phyloP scores from a whole-genome alignment of 2,888 invertebrate genomes.

The Oegoconia quadripuncta region DNA sequence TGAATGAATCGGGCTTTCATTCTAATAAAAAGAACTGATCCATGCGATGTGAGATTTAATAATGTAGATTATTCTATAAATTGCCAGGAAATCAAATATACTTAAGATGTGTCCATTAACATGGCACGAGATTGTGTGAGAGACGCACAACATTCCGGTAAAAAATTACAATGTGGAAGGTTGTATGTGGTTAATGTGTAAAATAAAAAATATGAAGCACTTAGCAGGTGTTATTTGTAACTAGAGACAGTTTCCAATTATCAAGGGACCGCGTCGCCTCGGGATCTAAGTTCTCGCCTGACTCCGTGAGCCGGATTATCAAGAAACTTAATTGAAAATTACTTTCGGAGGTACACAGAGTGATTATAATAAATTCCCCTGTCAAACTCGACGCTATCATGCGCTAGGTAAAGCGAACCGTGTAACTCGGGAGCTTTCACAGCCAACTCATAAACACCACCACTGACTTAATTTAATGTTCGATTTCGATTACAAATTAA shows the following conservation, averaged over 20 bases:
- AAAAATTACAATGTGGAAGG: too few relatives aligned
- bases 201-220: neutral
- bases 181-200: neutral
- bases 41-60: slow-evolving; percentile 49
- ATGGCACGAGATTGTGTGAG: slow-evolving; percentile 18
- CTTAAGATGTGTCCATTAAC: slow-evolving; percentile 45
- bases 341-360: slow-evolving; percentile 58
- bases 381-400: slow-evolving; percentile 45
- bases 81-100: slow-evolving; percentile 49
- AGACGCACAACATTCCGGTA: too few relatives aligned
- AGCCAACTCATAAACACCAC: slow-evolving; percentile 25
- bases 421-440: slow-evolving; percentile 54
- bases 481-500: slow-evolving; percentile 11
- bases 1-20: slow-evolving; percentile 73
- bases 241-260: slow-evolving; percentile 68
- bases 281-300: slow-evolving; percentile 43
- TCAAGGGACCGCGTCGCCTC: slow-evolving; percentile 50
- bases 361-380: slow-evolving; percentile 62
- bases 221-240: slow-evolving; percentile 48
- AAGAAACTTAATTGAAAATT: slow-evolving; percentile 73
- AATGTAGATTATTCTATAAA: slow-evolving; percentile 53
- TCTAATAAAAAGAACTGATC: slow-evolving; percentile 46
- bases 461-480: slow-evolving; percentile 16
- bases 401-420: slow-evolving; percentile 43
- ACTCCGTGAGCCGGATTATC: slow-evolving; percentile 67